Evolutionary conservation across 2,113 vertebrate genomes (phyloP).

Genomic region (Brevimyrus niger): DNA sequence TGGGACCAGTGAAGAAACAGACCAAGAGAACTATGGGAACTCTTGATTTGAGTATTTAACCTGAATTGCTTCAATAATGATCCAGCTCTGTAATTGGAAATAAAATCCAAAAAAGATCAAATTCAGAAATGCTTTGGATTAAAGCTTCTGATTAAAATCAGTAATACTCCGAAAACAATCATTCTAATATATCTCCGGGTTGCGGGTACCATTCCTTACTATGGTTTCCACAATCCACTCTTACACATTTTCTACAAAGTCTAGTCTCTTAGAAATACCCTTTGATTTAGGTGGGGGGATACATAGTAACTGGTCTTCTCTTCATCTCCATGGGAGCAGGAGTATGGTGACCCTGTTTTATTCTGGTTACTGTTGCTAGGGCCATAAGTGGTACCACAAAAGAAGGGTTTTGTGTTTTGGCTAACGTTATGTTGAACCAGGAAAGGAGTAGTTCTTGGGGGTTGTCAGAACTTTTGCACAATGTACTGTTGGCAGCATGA

Average conservation of each 20-base stretch:
- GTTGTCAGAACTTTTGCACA: not conserved
- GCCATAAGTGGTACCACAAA: not conserved
- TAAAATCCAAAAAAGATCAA: not conserved
- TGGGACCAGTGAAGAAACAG: not conserved
- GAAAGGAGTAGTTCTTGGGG: not conserved
- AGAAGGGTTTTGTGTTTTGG: not conserved
- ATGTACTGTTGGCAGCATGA: not conserved
- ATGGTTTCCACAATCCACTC: not conserved
- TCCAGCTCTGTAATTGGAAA: not conserved
- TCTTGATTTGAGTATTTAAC: not conserved
- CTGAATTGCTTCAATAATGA: not conserved
- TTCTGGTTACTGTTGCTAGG: not conserved
- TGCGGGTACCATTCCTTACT: not conserved
- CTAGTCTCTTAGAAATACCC: not conserved
- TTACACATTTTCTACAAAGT: not conserved
- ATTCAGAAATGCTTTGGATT: not conserved
- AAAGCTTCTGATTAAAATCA: not conserved
- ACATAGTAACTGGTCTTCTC: not conserved
- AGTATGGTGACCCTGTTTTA: not conserved
- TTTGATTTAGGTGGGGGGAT: not conserved
- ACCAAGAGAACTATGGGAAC: not conserved
- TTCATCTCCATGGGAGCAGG: not conserved
- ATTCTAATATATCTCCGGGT: not conserved
- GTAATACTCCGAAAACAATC: not conserved
- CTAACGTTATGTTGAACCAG: not conserved